Base-by-base conservation (phyloP, 2,888 invertebrate species). In the Epistrophe grossulariae region DNA sequence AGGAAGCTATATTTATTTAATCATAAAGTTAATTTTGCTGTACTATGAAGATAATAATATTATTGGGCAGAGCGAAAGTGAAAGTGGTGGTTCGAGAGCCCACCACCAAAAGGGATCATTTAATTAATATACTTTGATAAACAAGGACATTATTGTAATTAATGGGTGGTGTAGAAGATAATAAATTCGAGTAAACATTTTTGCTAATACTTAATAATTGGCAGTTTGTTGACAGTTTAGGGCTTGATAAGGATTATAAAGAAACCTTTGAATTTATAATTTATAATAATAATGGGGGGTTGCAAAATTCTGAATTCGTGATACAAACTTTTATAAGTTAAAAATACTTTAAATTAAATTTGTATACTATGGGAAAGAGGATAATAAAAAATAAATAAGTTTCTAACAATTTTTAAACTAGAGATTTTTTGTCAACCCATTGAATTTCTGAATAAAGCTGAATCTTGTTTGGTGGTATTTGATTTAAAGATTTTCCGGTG, bases 1-100 rank as follows among this genome's bases (percentile, higher is more conserved):
- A 31, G 35, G 45, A 68, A 68, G 68, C 17, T 68, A 68, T 68
- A 68, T 68, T 68, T 50, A 68, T 50, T 68, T 68, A 50, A 68
- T 68, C 31, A 50, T 50, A 68, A 68, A 68, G 15, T 35, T 50
- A 19, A 68, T 50, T 66, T 0, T 31, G 48, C 15, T 62, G 24
- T 28, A 45, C 28, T 11, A 28, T 55, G 45, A 15, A 68, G 62
- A 81, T 81, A 68, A 71, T 76, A 35, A 35, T 35, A n/a, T 62
- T 43, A 62, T 62, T 60, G 0, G 7, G 13, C 31, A 31, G 31
- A 4, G 31, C 0, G 2, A 43, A 15, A 15, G 31, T 15, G 7
- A 4, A 0, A 9, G 38, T n/a, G 55, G 13, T 40, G 38, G 38
- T 15, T 13, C 9, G 38, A 11, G 19, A 55, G 52, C 43, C 4